phyloP scores from a whole-genome alignment of 2,113 vertebrate species.

The Saguinus imperator region DNA sequence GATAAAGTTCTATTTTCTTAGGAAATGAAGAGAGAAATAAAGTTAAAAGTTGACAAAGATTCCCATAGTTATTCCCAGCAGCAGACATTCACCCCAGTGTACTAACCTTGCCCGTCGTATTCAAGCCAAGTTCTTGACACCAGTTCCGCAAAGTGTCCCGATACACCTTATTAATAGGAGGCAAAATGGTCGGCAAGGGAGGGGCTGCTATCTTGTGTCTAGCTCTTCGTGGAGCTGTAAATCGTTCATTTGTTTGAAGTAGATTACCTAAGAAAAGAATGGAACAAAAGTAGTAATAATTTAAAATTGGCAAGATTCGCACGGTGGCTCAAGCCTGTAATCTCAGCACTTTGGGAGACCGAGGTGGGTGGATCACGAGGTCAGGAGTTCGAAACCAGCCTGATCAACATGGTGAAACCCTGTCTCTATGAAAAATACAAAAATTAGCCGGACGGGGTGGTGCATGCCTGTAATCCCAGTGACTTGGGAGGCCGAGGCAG shows the following conservation, averaged over 20 bases:
- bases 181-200: conserved; percentile 40
- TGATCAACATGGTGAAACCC: not conserved
- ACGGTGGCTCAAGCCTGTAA: not conserved
- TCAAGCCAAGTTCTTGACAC: conserved; percentile 61
- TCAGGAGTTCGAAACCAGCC: not conserved
- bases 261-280: conserved; percentile 7
- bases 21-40: conserved; percentile 12
- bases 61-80: no score
- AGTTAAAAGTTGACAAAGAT: not conserved
- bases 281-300: not conserved
- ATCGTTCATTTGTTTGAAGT: not conserved
- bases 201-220: fast-evolving
- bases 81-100: not conserved
- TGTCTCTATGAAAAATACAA: not conserved
- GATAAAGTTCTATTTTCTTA: conserved; percentile 70
- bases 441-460: not conserved
- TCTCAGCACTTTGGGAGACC: not conserved
- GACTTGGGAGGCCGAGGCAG: not conserved
- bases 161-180: conserved; percentile 45
- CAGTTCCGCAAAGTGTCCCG: conserved; percentile 55
- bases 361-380: not conserved
- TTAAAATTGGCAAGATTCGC: not conserved
- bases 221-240: not conserved
- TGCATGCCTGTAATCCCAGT: not conserved
- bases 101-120: conserved; percentile 64